Conservation (phyloP, 2,888 invertebrate species). For the Callyntrura guangdongensis region DNA sequence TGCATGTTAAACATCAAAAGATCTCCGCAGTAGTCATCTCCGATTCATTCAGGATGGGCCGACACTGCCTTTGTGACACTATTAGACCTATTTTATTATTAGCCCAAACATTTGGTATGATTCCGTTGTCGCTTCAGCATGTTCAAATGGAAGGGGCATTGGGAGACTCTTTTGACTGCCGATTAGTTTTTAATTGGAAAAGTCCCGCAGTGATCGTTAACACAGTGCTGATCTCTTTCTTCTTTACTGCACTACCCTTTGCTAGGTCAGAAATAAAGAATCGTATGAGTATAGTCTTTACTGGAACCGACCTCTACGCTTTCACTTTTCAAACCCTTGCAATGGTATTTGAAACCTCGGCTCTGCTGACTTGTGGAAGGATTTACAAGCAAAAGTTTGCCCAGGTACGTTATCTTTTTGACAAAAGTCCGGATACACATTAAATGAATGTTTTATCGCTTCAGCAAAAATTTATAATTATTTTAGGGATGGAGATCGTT, state of each 20-base stretch:
- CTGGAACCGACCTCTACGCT: conserved; percentile 82
- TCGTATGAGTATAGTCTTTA: conserved; percentile 79
- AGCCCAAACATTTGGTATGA: conserved; percentile 78
- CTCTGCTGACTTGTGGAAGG: conserved; percentile 76
- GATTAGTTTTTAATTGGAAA: conserved; percentile 74
- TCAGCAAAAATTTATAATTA: neutral
- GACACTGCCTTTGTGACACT: conserved; percentile 81
- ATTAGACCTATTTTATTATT: conserved; percentile 80
- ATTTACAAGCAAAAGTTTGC: conserved; percentile 77
- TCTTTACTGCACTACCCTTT: conserved; percentile 77
- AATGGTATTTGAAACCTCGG: conserved; percentile 81
- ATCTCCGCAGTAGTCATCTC: neutral
- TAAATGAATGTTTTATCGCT: neutral
- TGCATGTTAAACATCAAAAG: neutral
- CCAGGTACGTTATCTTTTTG: conserved; percentile 72
- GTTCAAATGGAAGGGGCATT: conserved; percentile 38
- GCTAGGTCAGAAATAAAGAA: conserved; percentile 79
- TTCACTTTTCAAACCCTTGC: conserved; percentile 82
- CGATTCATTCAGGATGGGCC: conserved; percentile 51
- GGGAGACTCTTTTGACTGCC: conserved; percentile 69
- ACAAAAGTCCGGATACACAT: neutral
- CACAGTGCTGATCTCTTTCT: conserved; percentile 72
- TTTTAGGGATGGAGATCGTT: conserved; percentile 80
- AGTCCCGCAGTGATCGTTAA: conserved; percentile 74
- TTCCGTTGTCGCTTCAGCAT: conserved; percentile 80